These are phyloP conservation scores for Eidolon dupreanum DNA, from an alignment of 2,797 vertebrate species.

Conservation along the genomic window DNA sequence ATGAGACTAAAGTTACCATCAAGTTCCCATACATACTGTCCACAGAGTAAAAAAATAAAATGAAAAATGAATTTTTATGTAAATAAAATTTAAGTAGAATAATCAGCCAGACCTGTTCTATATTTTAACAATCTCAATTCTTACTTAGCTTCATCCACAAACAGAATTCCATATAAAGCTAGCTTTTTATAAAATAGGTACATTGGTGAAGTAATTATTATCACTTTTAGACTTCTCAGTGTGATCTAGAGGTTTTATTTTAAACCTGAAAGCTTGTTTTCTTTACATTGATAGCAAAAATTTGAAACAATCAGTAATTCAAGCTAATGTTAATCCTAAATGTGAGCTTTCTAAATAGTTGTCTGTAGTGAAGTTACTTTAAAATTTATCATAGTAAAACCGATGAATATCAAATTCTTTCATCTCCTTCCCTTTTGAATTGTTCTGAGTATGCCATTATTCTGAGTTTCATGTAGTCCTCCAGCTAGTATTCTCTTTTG, in stretches of 20 bases:
- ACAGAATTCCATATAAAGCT: neutral
- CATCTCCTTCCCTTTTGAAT: neutral
- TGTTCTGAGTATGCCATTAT: neutral
- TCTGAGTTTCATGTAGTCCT: neutral
- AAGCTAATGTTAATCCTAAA: neutral
- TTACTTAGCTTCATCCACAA: neutral
- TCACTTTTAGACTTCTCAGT: neutral
- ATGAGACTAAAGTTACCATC: neutral
- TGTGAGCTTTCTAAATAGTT: constrained; percentile 28
- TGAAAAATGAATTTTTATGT: constrained; percentile 12
- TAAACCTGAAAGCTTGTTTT: neutral
- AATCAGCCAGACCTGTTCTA: neutral
- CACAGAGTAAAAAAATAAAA: constrained; percentile 19
- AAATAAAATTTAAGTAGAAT: neutral
- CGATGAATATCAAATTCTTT: neutral
- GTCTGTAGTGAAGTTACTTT: neutral
- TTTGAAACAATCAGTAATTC: neutral
- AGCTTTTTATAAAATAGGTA: neutral
- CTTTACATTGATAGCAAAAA: neutral
- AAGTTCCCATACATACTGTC: neutral
- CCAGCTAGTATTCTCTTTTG: neutral
- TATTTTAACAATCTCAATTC: neutral
- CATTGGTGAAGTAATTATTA: neutral
- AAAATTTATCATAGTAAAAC: neutral
- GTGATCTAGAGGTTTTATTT: constrained; percentile 34